These are phyloP conservation scores for Nasonia giraulti DNA, from an alignment of 1,140 invertebrate genomes.

Conservation along the genomic window DNA sequence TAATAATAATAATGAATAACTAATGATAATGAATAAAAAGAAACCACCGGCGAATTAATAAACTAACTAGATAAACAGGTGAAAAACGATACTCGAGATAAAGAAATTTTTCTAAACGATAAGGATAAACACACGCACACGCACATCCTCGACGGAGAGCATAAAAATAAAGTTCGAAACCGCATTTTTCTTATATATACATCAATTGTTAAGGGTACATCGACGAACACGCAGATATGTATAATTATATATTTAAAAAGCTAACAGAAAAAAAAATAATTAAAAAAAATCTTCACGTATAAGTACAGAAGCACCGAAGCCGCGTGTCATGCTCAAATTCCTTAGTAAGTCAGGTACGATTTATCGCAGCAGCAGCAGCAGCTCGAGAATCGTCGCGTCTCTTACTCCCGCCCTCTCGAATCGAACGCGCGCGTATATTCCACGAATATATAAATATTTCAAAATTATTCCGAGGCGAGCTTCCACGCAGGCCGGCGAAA, in stretches of 20 bases:
- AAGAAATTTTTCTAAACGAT: background rate
- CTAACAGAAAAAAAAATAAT: constrained; percentile 10
- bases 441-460: background rate
- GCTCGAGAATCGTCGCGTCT: background rate
- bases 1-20: background rate
- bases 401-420: background rate
- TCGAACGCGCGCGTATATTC: background rate
- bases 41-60: background rate
- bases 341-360: constrained; percentile 57
- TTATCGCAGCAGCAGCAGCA: background rate
- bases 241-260: constrained; percentile 22
- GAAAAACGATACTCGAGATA: background rate
- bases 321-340: constrained; percentile 69
- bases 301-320: constrained; percentile 57
- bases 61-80: background rate
- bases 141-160: constrained; percentile 25
- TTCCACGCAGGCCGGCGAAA: too few relatives aligned
- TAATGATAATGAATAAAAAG: too few relatives aligned
- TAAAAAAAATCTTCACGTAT: background rate
- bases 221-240: constrained; percentile 4
- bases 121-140: constrained; percentile 30
- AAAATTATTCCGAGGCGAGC: background rate
- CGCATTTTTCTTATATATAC: constrained; percentile 38
- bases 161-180: constrained; percentile 28
- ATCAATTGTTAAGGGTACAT: constrained; percentile 39